phyloP scores from a whole-genome alignment of 2,888 invertebrate species.

The Chromoteleia sp. region DNA sequence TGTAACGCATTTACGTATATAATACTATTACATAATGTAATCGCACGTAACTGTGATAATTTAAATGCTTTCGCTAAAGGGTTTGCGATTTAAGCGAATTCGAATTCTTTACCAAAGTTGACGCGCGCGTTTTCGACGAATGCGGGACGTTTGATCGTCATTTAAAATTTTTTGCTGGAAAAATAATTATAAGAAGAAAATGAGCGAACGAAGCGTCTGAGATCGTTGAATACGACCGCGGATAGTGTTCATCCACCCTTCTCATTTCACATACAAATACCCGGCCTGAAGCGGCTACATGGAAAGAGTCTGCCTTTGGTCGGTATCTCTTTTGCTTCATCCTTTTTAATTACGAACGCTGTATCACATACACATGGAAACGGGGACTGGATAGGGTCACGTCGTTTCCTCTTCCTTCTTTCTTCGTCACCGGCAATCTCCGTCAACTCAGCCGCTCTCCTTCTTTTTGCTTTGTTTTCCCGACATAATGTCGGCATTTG shows the following conservation, averaged over 20 bases:
- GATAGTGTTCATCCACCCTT: constrained; percentile 56
- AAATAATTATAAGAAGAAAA: constrained; percentile 29
- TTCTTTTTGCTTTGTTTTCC: constrained; percentile 46
- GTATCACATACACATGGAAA: constrained; percentile 61
- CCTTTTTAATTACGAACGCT: constrained; percentile 70
- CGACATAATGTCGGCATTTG: constrained; percentile 57
- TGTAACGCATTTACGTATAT: constrained; percentile 30
- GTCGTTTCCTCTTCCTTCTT: constrained; percentile 45
- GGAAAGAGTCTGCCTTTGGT: constrained; percentile 65
- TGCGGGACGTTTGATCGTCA: constrained; percentile 18
- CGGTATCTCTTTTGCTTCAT: constrained; percentile 66
- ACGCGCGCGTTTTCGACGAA: background rate
- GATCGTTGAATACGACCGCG: constrained; percentile 41
- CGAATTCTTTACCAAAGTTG: constrained; percentile 2
- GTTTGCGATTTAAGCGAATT: constrained; percentile 8
- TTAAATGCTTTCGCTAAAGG: constrained; percentile 18
- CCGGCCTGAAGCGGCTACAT: constrained; percentile 58
- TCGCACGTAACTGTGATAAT: constrained; percentile 36
- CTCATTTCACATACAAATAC: constrained; percentile 61
- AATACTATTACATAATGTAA: constrained; percentile 37
- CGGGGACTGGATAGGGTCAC: constrained; percentile 57
- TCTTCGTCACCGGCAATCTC: constrained; percentile 45
- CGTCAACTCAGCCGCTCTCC: constrained; percentile 48
- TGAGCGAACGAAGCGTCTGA: constrained; percentile 47
- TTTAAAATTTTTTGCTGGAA: constrained; percentile 29